These are phyloP conservation scores for Zelostemma sp. DNA, from an alignment of 1,140 invertebrate species.

Conservation along the genomic window DNA sequence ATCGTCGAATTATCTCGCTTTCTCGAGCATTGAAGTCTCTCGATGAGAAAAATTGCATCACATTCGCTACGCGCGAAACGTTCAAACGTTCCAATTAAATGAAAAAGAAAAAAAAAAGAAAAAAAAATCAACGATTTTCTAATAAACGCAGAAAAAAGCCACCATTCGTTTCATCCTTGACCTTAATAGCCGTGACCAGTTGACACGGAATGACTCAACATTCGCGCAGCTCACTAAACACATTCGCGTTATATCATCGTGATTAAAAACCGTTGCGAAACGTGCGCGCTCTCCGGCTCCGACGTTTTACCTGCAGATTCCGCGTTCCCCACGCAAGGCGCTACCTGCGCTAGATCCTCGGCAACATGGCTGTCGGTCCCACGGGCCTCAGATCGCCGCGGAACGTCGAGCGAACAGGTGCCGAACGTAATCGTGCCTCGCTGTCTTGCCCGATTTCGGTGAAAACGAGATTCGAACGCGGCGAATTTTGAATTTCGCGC, in stretches of 20 bases:
- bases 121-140: not conserved
- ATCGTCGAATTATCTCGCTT: no score
- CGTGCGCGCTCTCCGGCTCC: not conserved
- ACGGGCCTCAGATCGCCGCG: slow-evolving; percentile 10
- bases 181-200: slow-evolving; percentile 5
- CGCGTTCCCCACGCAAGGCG: slow-evolving; percentile 5
- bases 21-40: not conserved
- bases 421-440: not conserved
- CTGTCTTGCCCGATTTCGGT: not conserved
- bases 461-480: not conserved
- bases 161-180: not conserved
- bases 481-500: slow-evolving; percentile 4
- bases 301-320: not conserved
- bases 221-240: not conserved
- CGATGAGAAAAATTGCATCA: no score
- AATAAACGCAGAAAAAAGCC: not conserved
- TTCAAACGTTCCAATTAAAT: no score
- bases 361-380: slow-evolving; percentile 14
- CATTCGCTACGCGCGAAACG: no score
- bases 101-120: not conserved
- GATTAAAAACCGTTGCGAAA: slow-evolving; percentile 4
- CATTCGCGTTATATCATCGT: slow-evolving; percentile 6
- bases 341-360: slow-evolving; percentile 1
- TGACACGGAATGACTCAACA: slow-evolving; percentile 3
- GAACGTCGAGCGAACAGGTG: slow-evolving; percentile 16